Conservation (phyloP, 1,140 invertebrate genomes). For the Atta cephalotes region DNA sequence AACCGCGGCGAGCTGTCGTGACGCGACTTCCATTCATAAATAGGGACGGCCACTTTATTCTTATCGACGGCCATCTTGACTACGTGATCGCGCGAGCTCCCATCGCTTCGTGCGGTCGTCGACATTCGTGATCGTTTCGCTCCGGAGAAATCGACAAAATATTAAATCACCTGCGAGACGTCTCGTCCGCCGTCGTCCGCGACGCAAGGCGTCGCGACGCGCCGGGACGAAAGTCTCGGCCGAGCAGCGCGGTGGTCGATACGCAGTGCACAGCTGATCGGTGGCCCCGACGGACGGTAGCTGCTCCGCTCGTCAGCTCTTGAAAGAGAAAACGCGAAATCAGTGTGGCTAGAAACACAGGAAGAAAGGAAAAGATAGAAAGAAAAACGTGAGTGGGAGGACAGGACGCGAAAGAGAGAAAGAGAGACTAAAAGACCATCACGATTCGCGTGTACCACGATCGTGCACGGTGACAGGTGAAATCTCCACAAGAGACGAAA, state of each 20-base stretch:
- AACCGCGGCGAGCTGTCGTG: constrained; percentile 58
- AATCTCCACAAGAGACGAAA: background rate
- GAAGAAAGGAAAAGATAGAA: background rate
- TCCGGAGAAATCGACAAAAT: background rate
- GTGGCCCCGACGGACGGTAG: constrained; percentile 75
- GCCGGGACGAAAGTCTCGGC: constrained; percentile 20
- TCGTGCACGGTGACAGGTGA: constrained; percentile 47
- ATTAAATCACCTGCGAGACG: background rate
- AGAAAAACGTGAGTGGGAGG: background rate
- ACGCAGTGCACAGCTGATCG: constrained; percentile 82
- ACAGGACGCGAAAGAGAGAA: background rate
- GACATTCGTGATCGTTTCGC: background rate
- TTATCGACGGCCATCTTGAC: constrained; percentile 74
- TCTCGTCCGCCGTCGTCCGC: background rate
- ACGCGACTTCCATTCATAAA: constrained; percentile 79
- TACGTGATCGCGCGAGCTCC: constrained; percentile 61
- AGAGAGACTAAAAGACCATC: too few relatives aligned
- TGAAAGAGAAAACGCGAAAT: constrained; percentile 22
- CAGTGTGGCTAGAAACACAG: background rate
- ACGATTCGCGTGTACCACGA: constrained; percentile 28
- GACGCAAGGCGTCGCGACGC: background rate
- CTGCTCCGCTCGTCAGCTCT: constrained; percentile 66
- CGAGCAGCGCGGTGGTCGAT: constrained; percentile 49
- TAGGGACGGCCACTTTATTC: constrained; percentile 66
- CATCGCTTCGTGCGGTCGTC: background rate